Conservation (phyloP, 2,113 vertebrate genomes). For the Megaceryle torquata region DNA sequence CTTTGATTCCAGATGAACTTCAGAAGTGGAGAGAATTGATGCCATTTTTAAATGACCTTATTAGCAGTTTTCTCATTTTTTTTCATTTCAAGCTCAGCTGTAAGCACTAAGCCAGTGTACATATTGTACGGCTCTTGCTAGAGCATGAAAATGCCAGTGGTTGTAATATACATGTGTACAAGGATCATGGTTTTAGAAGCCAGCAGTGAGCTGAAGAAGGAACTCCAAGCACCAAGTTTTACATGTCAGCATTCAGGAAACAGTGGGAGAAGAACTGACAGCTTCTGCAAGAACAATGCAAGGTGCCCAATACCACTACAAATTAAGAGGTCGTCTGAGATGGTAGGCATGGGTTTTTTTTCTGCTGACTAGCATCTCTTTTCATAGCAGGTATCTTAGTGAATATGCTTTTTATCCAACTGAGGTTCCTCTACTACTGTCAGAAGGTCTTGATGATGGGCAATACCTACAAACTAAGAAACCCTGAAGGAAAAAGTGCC, state of each 20-base stretch:
- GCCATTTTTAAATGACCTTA: not conserved
- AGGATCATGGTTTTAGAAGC: not conserved
- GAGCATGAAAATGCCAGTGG: not conserved
- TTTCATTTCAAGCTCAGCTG: not conserved
- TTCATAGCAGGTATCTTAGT: not conserved
- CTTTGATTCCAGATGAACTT: not conserved
- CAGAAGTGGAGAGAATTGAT: not conserved
- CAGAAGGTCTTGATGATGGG: not conserved
- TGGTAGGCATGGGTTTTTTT: rapidly evolving
- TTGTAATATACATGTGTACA: not conserved
- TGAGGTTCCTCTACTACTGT: not conserved
- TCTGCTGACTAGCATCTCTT: not conserved
- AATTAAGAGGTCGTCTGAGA: not conserved
- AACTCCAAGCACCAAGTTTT: not conserved
- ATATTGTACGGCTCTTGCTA: not conserved
- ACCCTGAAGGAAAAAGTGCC: not conserved
- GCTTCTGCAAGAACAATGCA: not conserved
- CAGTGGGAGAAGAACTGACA: not conserved
- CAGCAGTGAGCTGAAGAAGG: not conserved
- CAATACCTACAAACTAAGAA: not conserved
- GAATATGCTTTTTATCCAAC: not conserved
- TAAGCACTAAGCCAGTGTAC: not conserved
- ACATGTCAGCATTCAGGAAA: not conserved
- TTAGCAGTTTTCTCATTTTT: not conserved
- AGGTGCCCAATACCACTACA: not conserved